Conservation (phyloP, 2,888 invertebrate genomes). For the Pammene fasciana region DNA sequence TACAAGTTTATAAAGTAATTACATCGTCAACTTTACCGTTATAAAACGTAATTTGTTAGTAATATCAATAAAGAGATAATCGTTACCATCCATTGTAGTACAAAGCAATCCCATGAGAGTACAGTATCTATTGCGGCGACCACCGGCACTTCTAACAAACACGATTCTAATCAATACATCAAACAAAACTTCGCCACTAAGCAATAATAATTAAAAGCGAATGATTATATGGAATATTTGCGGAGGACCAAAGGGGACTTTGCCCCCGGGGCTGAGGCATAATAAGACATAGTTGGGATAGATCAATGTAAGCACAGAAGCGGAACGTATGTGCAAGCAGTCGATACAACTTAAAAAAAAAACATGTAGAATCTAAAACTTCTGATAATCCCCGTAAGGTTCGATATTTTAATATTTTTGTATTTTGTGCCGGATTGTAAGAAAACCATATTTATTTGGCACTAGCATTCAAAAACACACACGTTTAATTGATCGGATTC, state of each 20-base stretch:
- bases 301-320: conserved; percentile 20
- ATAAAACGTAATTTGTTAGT: conserved; percentile 4
- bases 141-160: conserved; percentile 76
- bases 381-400: too few species aligned
- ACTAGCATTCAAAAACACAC: too few species aligned
- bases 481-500: too few species aligned
- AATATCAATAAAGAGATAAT: conserved; percentile 42
- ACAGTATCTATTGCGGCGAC: conserved; percentile 66
- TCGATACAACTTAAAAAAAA: background rate
- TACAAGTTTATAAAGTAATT: background rate
- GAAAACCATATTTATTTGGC: too few species aligned
- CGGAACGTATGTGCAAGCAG: background rate
- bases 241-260: conserved; percentile 71
- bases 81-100: conserved; percentile 42
- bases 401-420: too few species aligned
- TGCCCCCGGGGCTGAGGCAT: conserved; percentile 36
- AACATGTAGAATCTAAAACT: too few species aligned
- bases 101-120: conserved; percentile 58
- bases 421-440: too few species aligned
- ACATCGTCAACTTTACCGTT: background rate
- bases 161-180: conserved; percentile 82
- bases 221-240: conserved; percentile 82
- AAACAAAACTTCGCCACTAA: conserved; percentile 78
- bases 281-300: conserved; percentile 52
- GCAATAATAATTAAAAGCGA: conserved; percentile 83